phyloP scores from a whole-genome alignment of 2,888 invertebrate genomes.

The Macrophya alboannulata region DNA sequence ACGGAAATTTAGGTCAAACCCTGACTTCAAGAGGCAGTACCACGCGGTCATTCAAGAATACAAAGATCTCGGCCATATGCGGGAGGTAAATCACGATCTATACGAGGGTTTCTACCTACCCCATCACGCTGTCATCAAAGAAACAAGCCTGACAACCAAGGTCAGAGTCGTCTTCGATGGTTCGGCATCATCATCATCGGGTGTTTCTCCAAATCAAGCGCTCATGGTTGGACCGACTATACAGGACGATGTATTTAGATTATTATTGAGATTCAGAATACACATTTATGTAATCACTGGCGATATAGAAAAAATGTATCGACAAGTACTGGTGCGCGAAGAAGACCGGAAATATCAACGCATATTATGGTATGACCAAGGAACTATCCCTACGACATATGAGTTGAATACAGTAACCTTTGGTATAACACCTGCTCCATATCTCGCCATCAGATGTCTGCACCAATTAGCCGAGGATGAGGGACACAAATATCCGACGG shows the following conservation, averaged over 20 bases:
- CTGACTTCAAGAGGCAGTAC: no score
- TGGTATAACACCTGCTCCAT: constrained; percentile 63
- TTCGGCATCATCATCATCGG: constrained; percentile 63
- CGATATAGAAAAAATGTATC: constrained; percentile 70
- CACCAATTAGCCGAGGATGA: constrained; percentile 64
- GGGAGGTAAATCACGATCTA: not conserved
- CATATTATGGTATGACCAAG: constrained; percentile 55
- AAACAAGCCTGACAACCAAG: constrained; percentile 61
- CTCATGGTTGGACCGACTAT: constrained; percentile 64
- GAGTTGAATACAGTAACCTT: constrained; percentile 62
- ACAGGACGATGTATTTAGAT: not conserved
- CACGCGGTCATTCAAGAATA: constrained; percentile 61
- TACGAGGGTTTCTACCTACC: constrained; percentile 49
- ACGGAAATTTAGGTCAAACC: no score
- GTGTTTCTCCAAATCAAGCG: constrained; percentile 33
- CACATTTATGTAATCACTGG: constrained; percentile 56
- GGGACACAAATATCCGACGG: constrained; percentile 58
- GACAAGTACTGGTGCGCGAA: constrained; percentile 59
- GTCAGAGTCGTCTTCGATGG: no score
- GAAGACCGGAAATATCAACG: constrained; percentile 57
- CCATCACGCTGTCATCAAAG: constrained; percentile 63
- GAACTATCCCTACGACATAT: constrained; percentile 43
- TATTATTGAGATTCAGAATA: not conserved
- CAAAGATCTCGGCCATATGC: constrained; percentile 57
- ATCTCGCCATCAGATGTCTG: constrained; percentile 63